phyloP scores from a whole-genome alignment of 2,113 vertebrate species.

The Pelecanoides urinatrix region DNA sequence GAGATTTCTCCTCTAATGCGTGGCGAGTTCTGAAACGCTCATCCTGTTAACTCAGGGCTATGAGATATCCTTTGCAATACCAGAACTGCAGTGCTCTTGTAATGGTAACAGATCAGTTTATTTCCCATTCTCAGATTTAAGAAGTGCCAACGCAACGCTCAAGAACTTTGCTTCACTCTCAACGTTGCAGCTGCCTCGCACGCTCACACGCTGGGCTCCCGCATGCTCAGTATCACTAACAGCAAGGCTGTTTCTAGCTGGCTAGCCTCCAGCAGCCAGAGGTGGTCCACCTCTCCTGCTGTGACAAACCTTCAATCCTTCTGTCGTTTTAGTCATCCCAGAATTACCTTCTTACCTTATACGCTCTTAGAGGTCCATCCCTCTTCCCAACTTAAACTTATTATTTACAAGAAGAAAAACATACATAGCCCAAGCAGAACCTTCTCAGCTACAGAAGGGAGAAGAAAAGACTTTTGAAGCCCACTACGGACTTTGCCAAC shows the following conservation, averaged over 20 bases:
- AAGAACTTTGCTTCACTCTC: neutral
- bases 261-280: neutral
- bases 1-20: neutral
- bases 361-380: neutral
- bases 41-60: neutral
- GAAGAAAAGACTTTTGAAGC: neutral
- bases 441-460: neutral
- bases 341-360: neutral
- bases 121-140: neutral
- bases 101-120: neutral
- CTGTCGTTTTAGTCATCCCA: fast-evolving
- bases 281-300: neutral
- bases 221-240: too few relatives aligned
- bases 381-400: neutral
- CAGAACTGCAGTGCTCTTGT: neutral
- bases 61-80: neutral
- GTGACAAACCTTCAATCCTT: neutral
- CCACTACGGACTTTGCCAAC: neutral
- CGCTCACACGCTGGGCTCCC: neutral
- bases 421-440: neutral
- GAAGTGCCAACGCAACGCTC: fast-evolving
- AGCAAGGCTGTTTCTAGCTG: neutral
- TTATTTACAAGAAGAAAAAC: neutral
- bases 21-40: neutral
- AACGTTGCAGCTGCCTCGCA: fast-evolving